These are phyloP conservation scores for Passer domesticus DNA, from an alignment of 2,113 vertebrate genomes.

Conservation along the genomic window DNA sequence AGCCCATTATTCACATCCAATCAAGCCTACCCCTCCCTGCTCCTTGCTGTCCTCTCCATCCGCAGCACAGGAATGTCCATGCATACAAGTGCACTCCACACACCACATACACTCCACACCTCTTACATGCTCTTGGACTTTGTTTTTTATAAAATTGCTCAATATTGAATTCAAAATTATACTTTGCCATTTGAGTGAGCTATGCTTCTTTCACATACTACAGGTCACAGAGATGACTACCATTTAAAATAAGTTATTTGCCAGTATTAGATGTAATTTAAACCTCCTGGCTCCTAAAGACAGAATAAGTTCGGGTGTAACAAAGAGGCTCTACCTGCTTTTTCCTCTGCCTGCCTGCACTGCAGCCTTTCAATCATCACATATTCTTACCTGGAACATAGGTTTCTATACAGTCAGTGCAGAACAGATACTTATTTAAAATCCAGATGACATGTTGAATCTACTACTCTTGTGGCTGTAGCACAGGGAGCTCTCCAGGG, in stretches of 20 bases:
- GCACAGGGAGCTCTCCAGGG: background rate
- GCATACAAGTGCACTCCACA: background rate
- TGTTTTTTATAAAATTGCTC: background rate
- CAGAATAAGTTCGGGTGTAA: background rate
- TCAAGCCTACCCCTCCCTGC: constrained; percentile 32
- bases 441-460: background rate
- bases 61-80: background rate
- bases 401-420: background rate
- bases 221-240: background rate
- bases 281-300: background rate
- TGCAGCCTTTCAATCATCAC: background rate
- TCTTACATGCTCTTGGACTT: background rate
- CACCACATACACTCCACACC: accelerated
- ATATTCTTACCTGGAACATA: background rate
- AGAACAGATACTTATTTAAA: background rate
- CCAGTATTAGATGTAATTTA: background rate
- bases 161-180: background rate
- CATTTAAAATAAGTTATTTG: background rate
- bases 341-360: background rate
- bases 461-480: background rate
- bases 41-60: background rate
- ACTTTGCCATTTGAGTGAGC: background rate
- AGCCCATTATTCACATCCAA: constrained; percentile 61
- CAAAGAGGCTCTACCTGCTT: background rate
- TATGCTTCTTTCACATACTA: background rate